Evolutionary conservation across 2,888 invertebrate species (phyloP).

Genomic region (Embidobia sp.): DNA sequence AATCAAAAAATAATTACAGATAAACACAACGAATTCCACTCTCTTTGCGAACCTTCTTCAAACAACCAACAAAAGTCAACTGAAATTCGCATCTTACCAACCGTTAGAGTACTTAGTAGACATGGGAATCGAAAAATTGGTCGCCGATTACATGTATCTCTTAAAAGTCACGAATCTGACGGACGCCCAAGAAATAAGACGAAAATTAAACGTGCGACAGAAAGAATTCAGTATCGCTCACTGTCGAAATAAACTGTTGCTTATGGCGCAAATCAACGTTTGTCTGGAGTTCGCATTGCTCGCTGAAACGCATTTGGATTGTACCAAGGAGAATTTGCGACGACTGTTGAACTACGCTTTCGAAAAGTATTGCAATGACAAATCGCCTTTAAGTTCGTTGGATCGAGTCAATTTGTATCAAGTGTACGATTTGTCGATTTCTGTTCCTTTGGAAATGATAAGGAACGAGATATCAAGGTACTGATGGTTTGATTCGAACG

Average conservation of each 20-base stretch:
- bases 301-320: conserved; percentile 72
- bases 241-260: conserved; percentile 59
- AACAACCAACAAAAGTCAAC: conserved; percentile 18
- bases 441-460: conserved; percentile 35
- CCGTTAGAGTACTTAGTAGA: conserved; percentile 75
- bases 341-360: conserved; percentile 69
- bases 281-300: conserved; percentile 75
- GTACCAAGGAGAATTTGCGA: conserved; percentile 68
- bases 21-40: conserved; percentile 49
- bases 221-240: conserved; percentile 66
- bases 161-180: conserved; percentile 69
- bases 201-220: conserved; percentile 66
- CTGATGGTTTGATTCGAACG: no score
- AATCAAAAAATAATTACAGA: conserved; percentile 18
- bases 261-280: conserved; percentile 73
- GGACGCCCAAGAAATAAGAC: conserved; percentile 67
- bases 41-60: conserved; percentile 41
- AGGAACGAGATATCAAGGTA: conserved; percentile 51
- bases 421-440: conserved; percentile 38
- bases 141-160: conserved; percentile 73
- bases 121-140: conserved; percentile 75
- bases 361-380: conserved; percentile 67
- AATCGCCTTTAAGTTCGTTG: conserved; percentile 67
- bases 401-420: conserved; percentile 19
- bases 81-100: conserved; percentile 68